Base-by-base conservation (phyloP, 1,140 invertebrate species). In the Reticulitermes speratus region DNA sequence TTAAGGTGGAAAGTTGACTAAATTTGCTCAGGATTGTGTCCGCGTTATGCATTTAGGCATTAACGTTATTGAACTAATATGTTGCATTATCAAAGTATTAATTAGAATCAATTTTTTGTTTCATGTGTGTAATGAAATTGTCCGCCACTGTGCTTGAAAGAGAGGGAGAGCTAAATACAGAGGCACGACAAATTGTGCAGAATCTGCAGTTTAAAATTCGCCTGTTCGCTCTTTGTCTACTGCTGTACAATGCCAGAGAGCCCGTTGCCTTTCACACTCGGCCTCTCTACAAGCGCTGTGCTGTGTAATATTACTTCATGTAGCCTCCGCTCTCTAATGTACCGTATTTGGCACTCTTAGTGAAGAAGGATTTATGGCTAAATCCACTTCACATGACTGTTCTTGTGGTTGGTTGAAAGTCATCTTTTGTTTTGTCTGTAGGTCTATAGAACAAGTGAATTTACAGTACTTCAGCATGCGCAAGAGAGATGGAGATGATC, bases 121-220 rank as follows among this genome's bases (percentile, higher is more conserved):
- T 19, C 14, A 14, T 19, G 14, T 55, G 0, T 55, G 3, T 30
- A 14, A 0, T 14, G 65, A 14, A 75, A 75, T 25, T 3, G 65
- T 75, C 65, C 65, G 65, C 65, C 65, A 75, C 65, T 75, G 65
- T 75, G 65, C 65, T 30, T 30, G n/a, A 30, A 75, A n/a, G 65
- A 55, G 19, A 19, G n/a, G 7, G 65, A 30, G 65, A 9, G 65
- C 6, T 25, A n/a, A 25, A 75, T 9, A 19, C n/a, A 84, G 38
- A 44, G 48, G 3, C 12, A 44, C 23, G 83, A 84, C 44, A 84
- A 84, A 44, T 84, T 84, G 83, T 84, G 83, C 83, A 25, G 83
- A 84, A 44, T 84, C 48, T 84, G 83, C 48, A 84, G n/a, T 44
- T 52, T 84, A 19, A 44, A 52, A 84, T 45, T 84, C 48, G 83